Evolutionary conservation across 2,888 invertebrate species (phyloP), one percentile per base, ranked within the genome.

Genomic region (Alsophila aescularia): DNA sequence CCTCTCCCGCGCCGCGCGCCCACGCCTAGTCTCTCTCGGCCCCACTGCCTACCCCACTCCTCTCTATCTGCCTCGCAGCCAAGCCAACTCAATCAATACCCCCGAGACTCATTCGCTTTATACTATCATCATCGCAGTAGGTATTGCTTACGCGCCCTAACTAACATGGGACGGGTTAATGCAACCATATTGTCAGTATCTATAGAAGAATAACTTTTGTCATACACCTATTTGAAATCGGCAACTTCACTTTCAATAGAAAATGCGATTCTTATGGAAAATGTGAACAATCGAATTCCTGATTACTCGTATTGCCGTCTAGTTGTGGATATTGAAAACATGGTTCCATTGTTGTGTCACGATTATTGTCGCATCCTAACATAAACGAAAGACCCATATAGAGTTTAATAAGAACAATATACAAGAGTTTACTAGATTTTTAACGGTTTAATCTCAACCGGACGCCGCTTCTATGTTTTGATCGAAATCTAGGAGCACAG

Each of bases 381-480:
- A 35, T 32, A 5, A 32, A 13, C 9, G 12, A 9, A 24, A 35
- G 40, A 47, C 44, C 45, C 43, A 24, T 40, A 32, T 6, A 10
- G 15, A 18, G 9, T 37, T 36, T 9, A 36, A 37, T 27, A 8
- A 27, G 2, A 15, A 24, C 8, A 13, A 7, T 36, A 10, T 43
- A 32, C 37, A 52, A 7, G 34, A 41, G 5, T 41, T 45, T 52
- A 45, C 24, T 18, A 45, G 44, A 45, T 45, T 52, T 52, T 24
- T 34, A 27, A 18, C 40, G 36, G 35, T 27, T 40, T 24, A 32
- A 59, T 57, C 77, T 82, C 82, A 76, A 85, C 88, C 85, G 86
- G 89, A 90, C 90, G 90, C 90, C 90, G 90, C 90, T 88, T 84
- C 73, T 58, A 40, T 58, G 60, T 58, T 56, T 62, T n/a, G 36